Percentiles rank a stretch among this genome's conserved stretches.
These are phyloP conservation scores for Takifugu ocellatus DNA, from an alignment of 2,797 vertebrate genomes.

Conservation along the genomic window DNA sequence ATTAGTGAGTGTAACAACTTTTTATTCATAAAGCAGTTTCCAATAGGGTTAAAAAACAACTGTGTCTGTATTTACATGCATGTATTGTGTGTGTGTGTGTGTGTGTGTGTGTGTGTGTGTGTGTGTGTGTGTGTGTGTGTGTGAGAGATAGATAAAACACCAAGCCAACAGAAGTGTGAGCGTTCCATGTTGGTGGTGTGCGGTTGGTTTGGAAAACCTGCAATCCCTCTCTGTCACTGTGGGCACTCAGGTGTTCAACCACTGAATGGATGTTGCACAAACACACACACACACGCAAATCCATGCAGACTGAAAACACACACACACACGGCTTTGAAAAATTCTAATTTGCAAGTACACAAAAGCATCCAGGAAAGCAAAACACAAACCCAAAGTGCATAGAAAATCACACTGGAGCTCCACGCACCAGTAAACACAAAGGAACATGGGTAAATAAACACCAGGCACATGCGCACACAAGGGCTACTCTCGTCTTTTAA, in stretches of 20 bases:
- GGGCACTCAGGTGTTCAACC: conserved; percentile 56
- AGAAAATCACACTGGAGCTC: conserved; percentile 27
- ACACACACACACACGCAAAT: conserved; percentile 11
- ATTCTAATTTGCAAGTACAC: neutral
- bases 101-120: conserved; percentile 20
- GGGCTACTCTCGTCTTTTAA: neutral
- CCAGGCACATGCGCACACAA: conserved; percentile 7
- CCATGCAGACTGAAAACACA: conserved; percentile 24
- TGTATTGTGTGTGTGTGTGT: conserved; percentile 26
- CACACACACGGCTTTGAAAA: conserved; percentile 3
- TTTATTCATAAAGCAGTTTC: too few relatives aligned
- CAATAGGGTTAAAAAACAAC: conserved; percentile 8
- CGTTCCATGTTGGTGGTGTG: conserved; percentile 38
- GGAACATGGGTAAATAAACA: conserved; percentile 30
- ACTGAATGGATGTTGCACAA: conserved; percentile 38
- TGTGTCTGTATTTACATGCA: conserved; percentile 3
- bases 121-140: conserved; percentile 6
- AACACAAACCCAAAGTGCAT: neutral
- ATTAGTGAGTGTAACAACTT: neutral
- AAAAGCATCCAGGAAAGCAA: neutral
- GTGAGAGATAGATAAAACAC: conserved; percentile 45
- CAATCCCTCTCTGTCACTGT: conserved; percentile 56
- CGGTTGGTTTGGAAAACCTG: conserved; percentile 55
- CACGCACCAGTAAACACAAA: conserved; percentile 39
- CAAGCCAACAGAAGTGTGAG: conserved; percentile 36